These are phyloP conservation scores for Crenichthys baileyi DNA, from an alignment of 2,797 vertebrate species.

Conservation along the genomic window DNA sequence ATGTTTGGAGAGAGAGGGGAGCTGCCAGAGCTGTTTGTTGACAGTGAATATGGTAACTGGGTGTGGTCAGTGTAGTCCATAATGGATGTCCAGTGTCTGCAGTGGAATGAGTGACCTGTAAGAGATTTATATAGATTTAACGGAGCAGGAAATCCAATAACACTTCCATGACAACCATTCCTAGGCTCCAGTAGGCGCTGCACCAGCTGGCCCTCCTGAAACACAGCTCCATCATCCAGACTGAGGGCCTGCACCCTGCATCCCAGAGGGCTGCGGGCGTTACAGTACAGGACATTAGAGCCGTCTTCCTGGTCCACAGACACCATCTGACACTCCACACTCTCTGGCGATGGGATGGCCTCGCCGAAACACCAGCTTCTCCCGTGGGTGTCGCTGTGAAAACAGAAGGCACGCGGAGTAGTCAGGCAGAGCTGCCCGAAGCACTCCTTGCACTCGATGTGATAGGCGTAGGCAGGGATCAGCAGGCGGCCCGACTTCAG, in stretches of 20 bases:
- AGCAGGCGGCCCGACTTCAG: constrained; percentile 90
- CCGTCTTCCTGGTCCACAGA: constrained; percentile 88
- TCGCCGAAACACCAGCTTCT: constrained; percentile 86
- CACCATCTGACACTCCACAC: constrained; percentile 93
- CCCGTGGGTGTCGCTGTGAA: constrained; percentile 93
- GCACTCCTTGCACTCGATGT: constrained; percentile 89
- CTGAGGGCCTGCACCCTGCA: constrained; percentile 93
- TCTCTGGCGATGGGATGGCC: constrained; percentile 86
- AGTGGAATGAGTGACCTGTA: neutral
- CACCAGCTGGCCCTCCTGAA: constrained; percentile 88
- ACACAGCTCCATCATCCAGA: constrained; percentile 83
- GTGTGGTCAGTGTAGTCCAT: constrained; percentile 1
- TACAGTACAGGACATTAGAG: constrained; percentile 88
- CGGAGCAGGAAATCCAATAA: constrained; percentile 87
- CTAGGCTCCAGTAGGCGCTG: constrained; percentile 86
- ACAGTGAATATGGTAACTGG: neutral
- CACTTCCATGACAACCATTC: constrained; percentile 92
- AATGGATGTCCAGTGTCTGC: constrained; percentile 52
- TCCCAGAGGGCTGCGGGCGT: constrained; percentile 89
- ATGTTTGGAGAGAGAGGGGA: constrained; percentile 1
- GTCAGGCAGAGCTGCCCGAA: constrained; percentile 90
- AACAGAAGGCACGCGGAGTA: constrained; percentile 88
- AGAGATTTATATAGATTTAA: constrained; percentile 48
- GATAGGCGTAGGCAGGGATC: constrained; percentile 92
- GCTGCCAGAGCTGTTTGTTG: neutral